A percentile compares a stretch with the other conserved stretches of the same genome.
phyloP scores from a whole-genome alignment of 2,113 vertebrate genomes.

The Arizona elegans region DNA sequence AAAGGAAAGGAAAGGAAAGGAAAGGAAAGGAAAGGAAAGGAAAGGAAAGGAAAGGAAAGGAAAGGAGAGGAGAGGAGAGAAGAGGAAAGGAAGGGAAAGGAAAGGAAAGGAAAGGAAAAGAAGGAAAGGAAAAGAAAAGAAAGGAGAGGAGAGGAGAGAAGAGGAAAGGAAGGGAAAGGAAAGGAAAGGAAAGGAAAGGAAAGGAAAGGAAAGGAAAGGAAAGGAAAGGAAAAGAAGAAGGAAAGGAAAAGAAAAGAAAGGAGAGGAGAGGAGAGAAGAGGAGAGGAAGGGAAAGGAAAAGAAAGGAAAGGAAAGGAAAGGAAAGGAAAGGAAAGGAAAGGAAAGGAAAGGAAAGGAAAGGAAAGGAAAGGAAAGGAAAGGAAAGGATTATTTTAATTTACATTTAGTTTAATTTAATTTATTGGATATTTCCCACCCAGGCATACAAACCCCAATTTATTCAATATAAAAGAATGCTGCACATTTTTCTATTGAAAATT shows the following conservation, averaged over 20 bases:
- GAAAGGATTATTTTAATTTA: conserved; percentile 6
- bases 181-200: too few species aligned
- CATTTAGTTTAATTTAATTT: too few species aligned
- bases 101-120: rapidly evolving
- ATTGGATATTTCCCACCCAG: background rate
- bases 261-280: background rate
- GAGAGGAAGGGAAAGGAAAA: too few species aligned
- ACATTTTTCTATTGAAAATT: background rate
- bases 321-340: rapidly evolving
- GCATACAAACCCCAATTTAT: background rate
- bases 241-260: too few species aligned
- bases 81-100: too few species aligned
- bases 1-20: rapidly evolving
- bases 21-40: background rate
- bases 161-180: rapidly evolving
- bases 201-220: rapidly evolving
- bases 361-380: rapidly evolving
- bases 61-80: background rate
- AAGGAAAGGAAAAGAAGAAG: background rate
- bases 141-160: rapidly evolving
- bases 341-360: background rate
- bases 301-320: rapidly evolving
- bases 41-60: background rate
- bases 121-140: rapidly evolving
- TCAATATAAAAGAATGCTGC: too few species aligned